Base-by-base conservation (phyloP, 1,140 invertebrate genomes). In the Drosophila azteca region DNA sequence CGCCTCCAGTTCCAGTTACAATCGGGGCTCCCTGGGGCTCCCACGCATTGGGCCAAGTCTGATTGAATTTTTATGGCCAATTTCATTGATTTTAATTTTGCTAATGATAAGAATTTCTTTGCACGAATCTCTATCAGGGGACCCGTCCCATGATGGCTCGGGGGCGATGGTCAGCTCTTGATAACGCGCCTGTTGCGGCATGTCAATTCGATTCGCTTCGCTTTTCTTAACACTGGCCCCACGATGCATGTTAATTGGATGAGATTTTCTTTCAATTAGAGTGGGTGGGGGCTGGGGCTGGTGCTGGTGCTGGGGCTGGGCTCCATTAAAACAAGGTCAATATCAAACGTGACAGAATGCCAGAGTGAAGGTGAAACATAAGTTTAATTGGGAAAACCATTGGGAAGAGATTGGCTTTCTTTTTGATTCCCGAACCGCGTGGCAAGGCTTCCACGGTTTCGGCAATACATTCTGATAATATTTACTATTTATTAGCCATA, bases 61-160 rank as follows among this genome's bases (percentile, higher is more conserved):
- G 78, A 88, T 89, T 87, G 83, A 89, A 88, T 88, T 88, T 88
- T 88, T 79, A 88, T 83, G 84, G 84, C 65, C 83, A 88, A 87
- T 87, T 87, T 88, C 82, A 87, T 87, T 87, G 82, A 87, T 87
- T 87, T 88, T 87, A 87, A 87, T 88, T 87, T 87, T 87, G 82
- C 82, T 87, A 87, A 85, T 85, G 82, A 85, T 85, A 87, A 85
- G 78, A 75, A 58, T 85, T 85, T 85, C 83, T 85, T 85, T 81
- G 81, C 81, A 87, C 81, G 82, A 71, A 69, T 48, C 51, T 50
- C 29, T 61, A 20, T 11, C 48, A 52, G 39, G 68, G 26, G 15
- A 3, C 6, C n/a, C n/a, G n/a, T n/a, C n/a, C n/a, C n/a, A n/a
- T n/a, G 61, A 50, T 66, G 46, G 46, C 41, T 49, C 53, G 7